Evolutionary conservation across 2,113 vertebrate genomes (phyloP), one percentile per base, ranked within the genome.

Genomic region (Melozone crissalis): DNA sequence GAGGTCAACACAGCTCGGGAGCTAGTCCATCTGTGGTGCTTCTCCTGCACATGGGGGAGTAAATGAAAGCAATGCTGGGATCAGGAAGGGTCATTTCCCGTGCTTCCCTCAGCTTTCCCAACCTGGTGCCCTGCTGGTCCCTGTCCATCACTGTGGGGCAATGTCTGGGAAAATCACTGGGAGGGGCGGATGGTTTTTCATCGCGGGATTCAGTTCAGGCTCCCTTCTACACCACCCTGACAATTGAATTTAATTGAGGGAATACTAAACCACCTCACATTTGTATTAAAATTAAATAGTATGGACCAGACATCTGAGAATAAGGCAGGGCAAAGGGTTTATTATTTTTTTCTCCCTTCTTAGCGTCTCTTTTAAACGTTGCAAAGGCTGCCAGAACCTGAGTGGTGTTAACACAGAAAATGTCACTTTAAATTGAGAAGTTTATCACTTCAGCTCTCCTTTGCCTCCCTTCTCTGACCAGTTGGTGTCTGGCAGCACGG

Each of bases 251-350:
- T 94, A 96, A 96, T 96, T 22, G 3, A 84, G 59, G 44, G 90
- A 93, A 94, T 79, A 91, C 90, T 95, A 97, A 79, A 95, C 90
- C 67, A 49, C 55, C 55, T 84, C 94, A 95, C 85, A 85, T 93
- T 93, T 91, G 65, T 90, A 95, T 95, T 95, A 96, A 96, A 96
- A 97, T 97, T 96, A 97, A 96, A 96, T 95, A 89, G 63, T 54
- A 71, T 18, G 69, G 87, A 94, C 71, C 58, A 96, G 92, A 78
- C 52, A 94, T 79, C 67, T 94, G 92, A 94, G 90, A 95, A 93
- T 17, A 39, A 52, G 76, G 24, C 35, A 77, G 33, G 31, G 52
- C 4, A 7, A 52, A 88, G 11, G 19, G 16, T 47, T 27, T 35
- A 19, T 78, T 51, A 2, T 75, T 87, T 74, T 84, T 84, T 51